phyloP scores from a whole-genome alignment of 92 coral and sea anemone genomes.

The Chrysogorgia sp. region DNA sequence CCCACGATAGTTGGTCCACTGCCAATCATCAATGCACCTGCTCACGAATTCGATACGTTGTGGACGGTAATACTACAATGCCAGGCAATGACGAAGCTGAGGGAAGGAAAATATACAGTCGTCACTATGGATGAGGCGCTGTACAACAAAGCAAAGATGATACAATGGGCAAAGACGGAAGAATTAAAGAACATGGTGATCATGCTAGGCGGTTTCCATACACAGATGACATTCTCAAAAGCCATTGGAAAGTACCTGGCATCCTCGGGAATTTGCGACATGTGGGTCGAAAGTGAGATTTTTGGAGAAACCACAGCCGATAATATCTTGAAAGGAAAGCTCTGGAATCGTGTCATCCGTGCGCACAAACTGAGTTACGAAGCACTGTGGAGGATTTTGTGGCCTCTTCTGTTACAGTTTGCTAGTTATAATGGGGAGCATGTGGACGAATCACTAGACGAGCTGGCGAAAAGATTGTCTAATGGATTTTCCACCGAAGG shows the following conservation, averaged over 20 bases:
- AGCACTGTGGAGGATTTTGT: slow-evolving; percentile 54
- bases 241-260: no score
- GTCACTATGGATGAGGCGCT: slow-evolving; percentile 52
- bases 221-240: no score
- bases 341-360: slow-evolving; percentile 69
- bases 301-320: slow-evolving; percentile 64
- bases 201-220: slow-evolving; percentile 55
- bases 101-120: slow-evolving; percentile 49
- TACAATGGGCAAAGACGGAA: slow-evolving; percentile 56
- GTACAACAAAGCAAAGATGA: slow-evolving; percentile 59
- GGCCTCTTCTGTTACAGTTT: slow-evolving; percentile 48
- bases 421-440: slow-evolving; percentile 42
- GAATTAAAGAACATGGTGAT: slow-evolving; percentile 35
- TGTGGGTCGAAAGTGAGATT: slow-evolving; percentile 57
- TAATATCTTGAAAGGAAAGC: slow-evolving; percentile 72
- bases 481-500: slow-evolving; percentile 39
- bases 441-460: slow-evolving; percentile 46
- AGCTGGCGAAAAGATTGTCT: slow-evolving; percentile 46
- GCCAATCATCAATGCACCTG: slow-evolving; percentile 69
- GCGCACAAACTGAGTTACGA: slow-evolving; percentile 62
- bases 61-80: slow-evolving; percentile 55
- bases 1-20: slow-evolving; percentile 67
- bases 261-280: slow-evolving; percentile 51
- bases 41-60: slow-evolving; percentile 59
- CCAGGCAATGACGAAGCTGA: slow-evolving; percentile 52